These are phyloP conservation scores for Neolamprologus devosi DNA, from an alignment of 2,113 vertebrate species.

Conservation along the genomic window DNA sequence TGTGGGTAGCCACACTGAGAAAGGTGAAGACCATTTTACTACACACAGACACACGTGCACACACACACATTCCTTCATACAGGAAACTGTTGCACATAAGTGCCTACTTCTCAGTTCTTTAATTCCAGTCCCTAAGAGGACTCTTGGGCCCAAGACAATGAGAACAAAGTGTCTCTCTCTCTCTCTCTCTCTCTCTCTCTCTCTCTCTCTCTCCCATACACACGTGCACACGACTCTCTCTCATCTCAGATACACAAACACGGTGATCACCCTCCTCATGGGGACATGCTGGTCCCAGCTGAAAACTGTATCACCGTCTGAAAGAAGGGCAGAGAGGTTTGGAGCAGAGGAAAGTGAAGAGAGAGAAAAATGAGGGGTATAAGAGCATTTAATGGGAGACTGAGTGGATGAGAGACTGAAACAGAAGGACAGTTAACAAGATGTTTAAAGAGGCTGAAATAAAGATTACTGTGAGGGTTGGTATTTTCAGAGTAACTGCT, in stretches of 20 bases:
- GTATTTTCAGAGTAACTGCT: not conserved
- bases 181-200: not conserved
- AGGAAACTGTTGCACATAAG: not conserved
- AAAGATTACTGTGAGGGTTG: not conserved
- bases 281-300: conserved; percentile 18
- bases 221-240: not conserved
- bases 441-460: conserved; percentile 1
- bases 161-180: not conserved
- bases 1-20: not conserved
- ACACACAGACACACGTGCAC: accelerated
- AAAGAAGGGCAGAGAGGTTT: not conserved
- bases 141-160: not conserved
- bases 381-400: conserved; percentile 31
- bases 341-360: not conserved
- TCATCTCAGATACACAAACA: not conserved
- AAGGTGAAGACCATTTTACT: not conserved
- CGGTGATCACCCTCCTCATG: conserved; percentile 1
- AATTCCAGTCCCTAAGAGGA: conserved; percentile 5
- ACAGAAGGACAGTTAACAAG: not conserved
- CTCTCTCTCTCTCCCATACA: not conserved
- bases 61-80: not conserved
- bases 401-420: not conserved
- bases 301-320: conserved; percentile 27
- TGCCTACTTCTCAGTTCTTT: not conserved
- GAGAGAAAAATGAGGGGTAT: not conserved